Conservation (phyloP, 2,113 vertebrate species). For the Elaphurus davidianus region DNA sequence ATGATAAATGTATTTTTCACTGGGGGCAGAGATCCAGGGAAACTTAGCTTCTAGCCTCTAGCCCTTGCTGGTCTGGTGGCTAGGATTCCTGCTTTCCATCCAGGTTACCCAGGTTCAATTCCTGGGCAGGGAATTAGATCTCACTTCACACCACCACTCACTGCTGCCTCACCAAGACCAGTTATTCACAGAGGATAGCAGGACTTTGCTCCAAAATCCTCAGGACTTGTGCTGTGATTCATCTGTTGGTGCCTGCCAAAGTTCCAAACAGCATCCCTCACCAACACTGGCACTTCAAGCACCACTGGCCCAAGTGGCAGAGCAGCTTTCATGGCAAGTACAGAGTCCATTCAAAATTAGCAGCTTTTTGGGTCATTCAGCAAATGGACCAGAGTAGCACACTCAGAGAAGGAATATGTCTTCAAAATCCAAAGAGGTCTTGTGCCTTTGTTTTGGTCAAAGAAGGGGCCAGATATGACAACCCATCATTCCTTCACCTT, state of each 20-base stretch:
- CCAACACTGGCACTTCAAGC: background rate
- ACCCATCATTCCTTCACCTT: background rate
- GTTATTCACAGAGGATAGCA: background rate
- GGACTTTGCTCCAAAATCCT: background rate
- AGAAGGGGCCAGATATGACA: background rate
- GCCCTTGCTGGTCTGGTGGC: background rate
- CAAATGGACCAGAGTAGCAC: background rate
- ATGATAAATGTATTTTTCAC: background rate
- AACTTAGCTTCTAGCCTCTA: background rate
- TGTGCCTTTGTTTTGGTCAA: background rate
- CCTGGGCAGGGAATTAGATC: background rate
- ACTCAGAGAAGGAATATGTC: background rate
- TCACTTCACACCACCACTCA: accelerated
- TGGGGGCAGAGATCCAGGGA: background rate
- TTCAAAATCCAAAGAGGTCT: background rate
- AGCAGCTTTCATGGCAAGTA: background rate
- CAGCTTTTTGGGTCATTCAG: background rate
- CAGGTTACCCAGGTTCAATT: background rate
- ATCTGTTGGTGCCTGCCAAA: background rate
- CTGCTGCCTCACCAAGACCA: background rate
- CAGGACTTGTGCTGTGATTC: background rate
- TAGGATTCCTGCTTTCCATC: background rate
- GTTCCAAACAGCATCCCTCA: background rate
- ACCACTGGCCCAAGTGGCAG: background rate
- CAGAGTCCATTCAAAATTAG: background rate